Evolutionary conservation across 2,797 vertebrate genomes (phyloP), one percentile per base, ranked within the genome.

Genomic region (Mus spretus): DNA sequence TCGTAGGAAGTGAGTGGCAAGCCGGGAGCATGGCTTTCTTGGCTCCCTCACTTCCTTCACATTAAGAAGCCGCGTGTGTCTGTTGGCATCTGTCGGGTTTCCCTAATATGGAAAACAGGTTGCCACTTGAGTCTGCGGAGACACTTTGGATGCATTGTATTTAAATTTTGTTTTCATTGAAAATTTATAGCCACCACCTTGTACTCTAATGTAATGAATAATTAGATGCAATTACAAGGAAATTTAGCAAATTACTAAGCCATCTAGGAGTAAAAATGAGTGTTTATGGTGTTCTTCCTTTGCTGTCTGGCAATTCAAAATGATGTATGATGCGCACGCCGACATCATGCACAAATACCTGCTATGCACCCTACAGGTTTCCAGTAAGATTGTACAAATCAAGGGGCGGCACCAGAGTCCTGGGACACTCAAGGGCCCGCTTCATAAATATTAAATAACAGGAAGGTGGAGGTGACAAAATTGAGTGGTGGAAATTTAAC

Each of bases 111-210:
- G 88, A 96, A 96, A 97, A 88, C 59, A 95, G 34, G 50, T 81
- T 95, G 95, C 92, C 92, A 24, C 87, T 95, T 96, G 85, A 82
- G 86, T 89, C 89, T 77, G 17, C 31, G 20, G 95, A 97, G 91
- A 59, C 93, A 19, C 89, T 98, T 96, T 53, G 61, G 81, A 83
- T 77, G 37, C 97, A 97, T 82, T 98, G 92, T 97, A 95, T 98
- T 98, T 95, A 97, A 94, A 97, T 97, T 89, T 97, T 96, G 93
- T 93, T 97, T 98, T 97, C 98, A 89, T 82, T 96, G 96, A 97
- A 96, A 96, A 96, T 96, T 92, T 57, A 96, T 95, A 96, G 90
- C 83, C 59, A 84, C 74, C 92, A 85, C 61, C 92, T 97, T 97
- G 86, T 91, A 97, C 74, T 93, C 70, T 98, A 98, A 98, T 96